A percentile compares a stretch with the other conserved stretches of the same genome.
phyloP scores from a whole-genome alignment of 1,140 invertebrate species.

The Drosophila chauvacae region DNA sequence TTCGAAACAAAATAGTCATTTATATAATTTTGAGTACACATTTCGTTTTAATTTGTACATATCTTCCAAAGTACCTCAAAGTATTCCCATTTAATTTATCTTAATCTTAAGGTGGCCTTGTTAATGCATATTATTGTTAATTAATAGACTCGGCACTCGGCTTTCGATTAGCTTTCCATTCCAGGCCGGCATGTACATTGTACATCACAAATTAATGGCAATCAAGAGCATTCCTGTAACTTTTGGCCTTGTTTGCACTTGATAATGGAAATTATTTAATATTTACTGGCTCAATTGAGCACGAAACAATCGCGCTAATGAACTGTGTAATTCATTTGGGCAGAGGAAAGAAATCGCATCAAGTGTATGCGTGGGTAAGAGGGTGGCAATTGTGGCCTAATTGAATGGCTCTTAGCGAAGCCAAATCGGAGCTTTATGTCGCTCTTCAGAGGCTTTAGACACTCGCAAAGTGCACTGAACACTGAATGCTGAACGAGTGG shows the following conservation, averaged over 20 bases:
- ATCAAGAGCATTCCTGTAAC: slow-evolving; percentile 61
- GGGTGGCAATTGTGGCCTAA: slow-evolving; percentile 55
- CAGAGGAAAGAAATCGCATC: slow-evolving; percentile 9
- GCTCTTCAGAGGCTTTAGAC: slow-evolving; percentile 51
- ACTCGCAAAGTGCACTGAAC: slow-evolving; percentile 45
- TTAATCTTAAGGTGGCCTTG: background rate
- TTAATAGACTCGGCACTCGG: background rate
- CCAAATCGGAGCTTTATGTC: slow-evolving; percentile 59
- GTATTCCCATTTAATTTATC: background rate
- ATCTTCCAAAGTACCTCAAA: too few species aligned
- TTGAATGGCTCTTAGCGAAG: slow-evolving; percentile 70
- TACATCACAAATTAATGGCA: slow-evolving; percentile 70
- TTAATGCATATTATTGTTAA: background rate
- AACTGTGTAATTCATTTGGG: slow-evolving; percentile 67
- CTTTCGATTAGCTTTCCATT: background rate
- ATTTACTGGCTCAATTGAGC: slow-evolving; percentile 70
- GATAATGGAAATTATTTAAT: slow-evolving; percentile 78
- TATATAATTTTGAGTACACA: too few species aligned
- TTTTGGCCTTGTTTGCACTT: slow-evolving; percentile 72
- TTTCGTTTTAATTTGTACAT: background rate
- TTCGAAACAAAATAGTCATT: background rate
- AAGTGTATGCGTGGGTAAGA: slow-evolving; percentile 8
- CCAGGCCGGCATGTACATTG: slow-evolving; percentile 25
- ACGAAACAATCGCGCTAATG: slow-evolving; percentile 64
- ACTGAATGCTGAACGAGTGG: slow-evolving; percentile 34